phyloP scores from a whole-genome alignment of 2,113 vertebrate species.

The Dendropsophus ebraccatus region DNA sequence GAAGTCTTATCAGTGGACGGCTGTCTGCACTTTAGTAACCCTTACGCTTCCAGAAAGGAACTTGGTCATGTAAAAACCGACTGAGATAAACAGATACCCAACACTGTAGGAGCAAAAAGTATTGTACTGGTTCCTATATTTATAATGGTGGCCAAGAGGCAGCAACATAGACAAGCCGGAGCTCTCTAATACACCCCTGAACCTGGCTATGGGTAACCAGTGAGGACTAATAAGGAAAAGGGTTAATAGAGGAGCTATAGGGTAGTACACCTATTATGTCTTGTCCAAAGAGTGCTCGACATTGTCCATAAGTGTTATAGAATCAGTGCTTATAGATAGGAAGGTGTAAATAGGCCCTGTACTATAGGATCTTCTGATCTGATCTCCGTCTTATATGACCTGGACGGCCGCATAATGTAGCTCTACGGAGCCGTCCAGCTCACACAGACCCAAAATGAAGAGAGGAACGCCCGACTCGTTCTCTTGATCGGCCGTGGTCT shows the following conservation, averaged over 20 bases:
- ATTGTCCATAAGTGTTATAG: too few species aligned
- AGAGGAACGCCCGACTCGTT: too few species aligned
- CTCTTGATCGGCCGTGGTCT: too few species aligned
- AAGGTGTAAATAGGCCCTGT: not conserved
- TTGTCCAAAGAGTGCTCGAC: not conserved
- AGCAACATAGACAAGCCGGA: not conserved
- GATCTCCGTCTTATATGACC: too few species aligned
- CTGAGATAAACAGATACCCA: not conserved
- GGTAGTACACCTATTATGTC: not conserved
- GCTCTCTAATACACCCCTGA: not conserved
- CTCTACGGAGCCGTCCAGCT: too few species aligned
- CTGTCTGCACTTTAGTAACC: constrained; percentile 16
- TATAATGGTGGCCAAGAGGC: not conserved
- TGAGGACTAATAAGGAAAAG: not conserved
- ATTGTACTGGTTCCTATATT: not conserved
- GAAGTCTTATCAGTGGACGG: constrained; percentile 28
- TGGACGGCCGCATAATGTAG: too few species aligned
- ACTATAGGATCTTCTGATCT: too few species aligned
- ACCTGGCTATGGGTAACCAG: not conserved
- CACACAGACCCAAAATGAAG: too few species aligned
- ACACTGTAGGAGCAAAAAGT: not conserved
- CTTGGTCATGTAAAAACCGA: not conserved
- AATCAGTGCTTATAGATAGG: too few species aligned
- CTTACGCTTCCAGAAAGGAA: not conserved
- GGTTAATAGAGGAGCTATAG: not conserved